phyloP scores from a whole-genome alignment of 2,113 vertebrate genomes.

The Lepus americanus region DNA sequence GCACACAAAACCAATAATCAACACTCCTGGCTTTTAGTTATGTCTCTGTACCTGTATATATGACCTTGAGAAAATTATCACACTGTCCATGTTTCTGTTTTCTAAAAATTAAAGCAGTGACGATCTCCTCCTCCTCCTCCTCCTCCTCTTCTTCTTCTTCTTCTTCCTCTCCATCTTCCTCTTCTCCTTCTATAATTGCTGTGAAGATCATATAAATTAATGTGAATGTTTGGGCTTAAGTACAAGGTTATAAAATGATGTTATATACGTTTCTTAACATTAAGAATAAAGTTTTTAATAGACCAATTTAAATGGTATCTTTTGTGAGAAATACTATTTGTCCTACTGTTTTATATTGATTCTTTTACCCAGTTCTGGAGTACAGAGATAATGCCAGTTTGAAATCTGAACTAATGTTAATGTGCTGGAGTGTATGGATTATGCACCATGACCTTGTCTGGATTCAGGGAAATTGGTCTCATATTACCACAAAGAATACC shows the following conservation, averaged over 20 bases:
- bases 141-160: too few species aligned
- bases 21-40: not conserved
- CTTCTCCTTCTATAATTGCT: not conserved
- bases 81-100: not conserved
- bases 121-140: not conserved
- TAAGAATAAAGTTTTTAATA: not conserved
- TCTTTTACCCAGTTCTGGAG: not conserved
- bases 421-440: not conserved
- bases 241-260: not conserved
- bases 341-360: not conserved
- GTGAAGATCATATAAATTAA: not conserved
- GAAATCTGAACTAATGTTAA: conserved; percentile 12
- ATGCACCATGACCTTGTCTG: not conserved
- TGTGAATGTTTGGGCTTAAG: not conserved
- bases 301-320: not conserved
- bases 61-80: not conserved
- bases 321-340: not conserved
- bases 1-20: not conserved
- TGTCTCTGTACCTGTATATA: not conserved
- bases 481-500: not conserved
- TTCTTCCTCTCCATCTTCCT: not conserved
- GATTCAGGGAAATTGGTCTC: not conserved
- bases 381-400: not conserved
- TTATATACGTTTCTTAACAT: not conserved
- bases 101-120: not conserved